Conservation (phyloP, 2,888 invertebrate genomes). For the Penaeus monodon region DNA sequence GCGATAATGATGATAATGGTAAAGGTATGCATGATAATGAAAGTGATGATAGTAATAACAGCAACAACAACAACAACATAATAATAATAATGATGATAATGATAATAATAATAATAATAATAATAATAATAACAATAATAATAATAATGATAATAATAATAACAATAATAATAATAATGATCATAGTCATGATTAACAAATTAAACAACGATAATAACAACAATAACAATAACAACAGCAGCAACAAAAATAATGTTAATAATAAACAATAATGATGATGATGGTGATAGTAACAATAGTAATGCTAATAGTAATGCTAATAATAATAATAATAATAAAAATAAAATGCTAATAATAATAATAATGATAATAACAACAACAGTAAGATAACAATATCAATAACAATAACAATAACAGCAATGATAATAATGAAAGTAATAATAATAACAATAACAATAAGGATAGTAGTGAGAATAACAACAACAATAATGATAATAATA, state of each 20-base stretch:
- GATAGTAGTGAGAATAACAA: too few relatives aligned
- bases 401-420: too few relatives aligned
- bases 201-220: conserved; percentile 10
- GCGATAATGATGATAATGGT: conserved; percentile 18
- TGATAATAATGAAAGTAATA: too few relatives aligned
- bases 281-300: neutral
- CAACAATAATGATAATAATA: too few relatives aligned
- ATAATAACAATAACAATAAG: too few relatives aligned
- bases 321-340: neutral
- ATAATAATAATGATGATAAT: conserved; percentile 14
- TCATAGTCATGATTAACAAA: neutral
- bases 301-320: neutral
- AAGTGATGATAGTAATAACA: conserved; percentile 13
- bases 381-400: too few relatives aligned
- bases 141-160: too few relatives aligned
- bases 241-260: neutral
- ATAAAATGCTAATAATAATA: too few relatives aligned
- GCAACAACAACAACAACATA: neutral
- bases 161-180: too few relatives aligned
- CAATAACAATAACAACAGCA: neutral
- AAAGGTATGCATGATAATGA: neutral
- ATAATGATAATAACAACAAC: too few relatives aligned
- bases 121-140: too few relatives aligned
- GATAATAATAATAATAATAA: too few relatives aligned
- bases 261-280: neutral